A percentile compares a stretch with the other conserved stretches of the same genome.
Evolutionary conservation across 1,140 invertebrate species (phyloP).

Genomic region (Nasonia vitripennis): DNA sequence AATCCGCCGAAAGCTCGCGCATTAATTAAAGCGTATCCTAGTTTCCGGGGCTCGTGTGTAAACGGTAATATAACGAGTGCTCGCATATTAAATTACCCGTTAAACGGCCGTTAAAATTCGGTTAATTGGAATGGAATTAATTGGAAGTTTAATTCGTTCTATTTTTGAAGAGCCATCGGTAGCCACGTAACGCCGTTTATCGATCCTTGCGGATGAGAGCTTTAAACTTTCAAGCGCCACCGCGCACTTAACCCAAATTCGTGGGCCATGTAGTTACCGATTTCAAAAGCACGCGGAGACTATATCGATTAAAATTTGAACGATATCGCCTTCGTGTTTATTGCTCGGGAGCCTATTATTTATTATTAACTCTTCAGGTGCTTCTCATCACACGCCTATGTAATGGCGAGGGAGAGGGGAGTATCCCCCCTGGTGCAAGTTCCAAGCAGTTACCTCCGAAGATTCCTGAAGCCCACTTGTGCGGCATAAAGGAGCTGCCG

Average conservation of each 20-base stretch:
- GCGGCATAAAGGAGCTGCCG: conserved; percentile 54
- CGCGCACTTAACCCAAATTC: conserved; percentile 35
- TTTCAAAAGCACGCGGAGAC: not conserved
- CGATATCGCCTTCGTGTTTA: not conserved
- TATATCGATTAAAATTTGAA: conserved; percentile 17
- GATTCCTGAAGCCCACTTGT: conserved; percentile 44
- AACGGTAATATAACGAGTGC: no score
- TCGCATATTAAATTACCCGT: not conserved
- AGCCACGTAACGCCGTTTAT: not conserved
- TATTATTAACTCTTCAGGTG: not conserved
- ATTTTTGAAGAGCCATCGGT: conserved; percentile 7
- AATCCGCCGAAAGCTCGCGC: not conserved
- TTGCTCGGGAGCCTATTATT: not conserved
- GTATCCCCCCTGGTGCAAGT: not conserved
- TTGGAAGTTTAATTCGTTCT: conserved; percentile 3
- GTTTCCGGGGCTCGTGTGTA: no score
- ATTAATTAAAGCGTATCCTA: not conserved
- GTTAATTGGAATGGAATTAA: not conserved
- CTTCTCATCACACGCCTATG: not conserved
- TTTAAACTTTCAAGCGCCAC: conserved; percentile 2
- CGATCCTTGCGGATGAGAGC: conserved; percentile 18
- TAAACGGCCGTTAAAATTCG: conserved; percentile 18
- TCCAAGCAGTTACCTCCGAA: conserved; percentile 36
- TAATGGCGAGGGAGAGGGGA: not conserved
- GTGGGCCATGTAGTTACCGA: not conserved